Evolutionary conservation across 2,888 invertebrate species (phyloP).

Genomic region (Acanthococcus lagerstroemiae): DNA sequence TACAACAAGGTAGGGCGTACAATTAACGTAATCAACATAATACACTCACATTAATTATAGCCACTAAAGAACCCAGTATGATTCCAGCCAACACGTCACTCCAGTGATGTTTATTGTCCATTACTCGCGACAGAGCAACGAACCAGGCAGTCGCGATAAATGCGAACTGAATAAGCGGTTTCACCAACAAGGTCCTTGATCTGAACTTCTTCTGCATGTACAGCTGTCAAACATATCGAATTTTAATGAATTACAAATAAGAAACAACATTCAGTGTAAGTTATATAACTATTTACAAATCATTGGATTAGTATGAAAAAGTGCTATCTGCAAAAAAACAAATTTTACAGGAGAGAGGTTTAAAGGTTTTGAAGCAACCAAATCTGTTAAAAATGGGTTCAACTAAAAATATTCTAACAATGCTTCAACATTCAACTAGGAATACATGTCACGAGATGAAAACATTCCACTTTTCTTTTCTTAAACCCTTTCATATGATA

Average conservation of each 20-base stretch:
- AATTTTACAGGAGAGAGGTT: too few species aligned
- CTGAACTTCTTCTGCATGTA: constrained; percentile 78
- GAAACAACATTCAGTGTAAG: constrained; percentile 22
- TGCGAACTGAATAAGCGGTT: constrained; percentile 73
- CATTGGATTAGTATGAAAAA: too few species aligned
- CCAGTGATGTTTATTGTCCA: constrained; percentile 97
- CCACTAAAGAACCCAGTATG: constrained; percentile 55
- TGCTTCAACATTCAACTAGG: too few species aligned
- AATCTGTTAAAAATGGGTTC: too few species aligned
- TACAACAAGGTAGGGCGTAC: too few species aligned
- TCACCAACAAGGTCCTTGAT: constrained; percentile 67
- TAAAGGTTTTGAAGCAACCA: too few species aligned
- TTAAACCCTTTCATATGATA: too few species aligned
- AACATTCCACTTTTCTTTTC: too few species aligned
- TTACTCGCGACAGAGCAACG: constrained; percentile 80
- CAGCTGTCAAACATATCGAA: constrained; percentile 53
- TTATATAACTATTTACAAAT: neutral
- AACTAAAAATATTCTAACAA: too few species aligned
- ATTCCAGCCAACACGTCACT: constrained; percentile 86
- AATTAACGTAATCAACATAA: too few species aligned
- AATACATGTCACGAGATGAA: too few species aligned
- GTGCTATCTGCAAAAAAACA: too few species aligned
- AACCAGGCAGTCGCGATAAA: constrained; percentile 72
- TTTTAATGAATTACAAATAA: constrained; percentile 16
- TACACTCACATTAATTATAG: constrained; percentile 45